These are phyloP conservation scores for Agriopis aurantiaria DNA, from an alignment of 2,888 invertebrate genomes.

Conservation along the genomic window DNA sequence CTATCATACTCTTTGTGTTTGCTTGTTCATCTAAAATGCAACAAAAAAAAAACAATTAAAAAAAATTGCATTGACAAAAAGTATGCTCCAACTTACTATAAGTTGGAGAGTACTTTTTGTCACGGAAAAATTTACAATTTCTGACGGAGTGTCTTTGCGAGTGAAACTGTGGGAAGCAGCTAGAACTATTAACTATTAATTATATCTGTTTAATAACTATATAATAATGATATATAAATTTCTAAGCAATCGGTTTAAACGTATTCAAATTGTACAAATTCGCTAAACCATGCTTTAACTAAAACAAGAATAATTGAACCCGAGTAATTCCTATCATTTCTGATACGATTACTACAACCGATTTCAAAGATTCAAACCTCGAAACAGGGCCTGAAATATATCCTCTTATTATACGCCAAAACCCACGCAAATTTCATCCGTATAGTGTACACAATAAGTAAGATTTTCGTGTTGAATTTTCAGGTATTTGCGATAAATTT, in stretches of 20 bases:
- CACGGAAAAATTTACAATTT: too few species aligned
- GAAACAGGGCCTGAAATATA: conserved; percentile 8
- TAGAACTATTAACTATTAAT: too few species aligned
- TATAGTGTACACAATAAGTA: background rate
- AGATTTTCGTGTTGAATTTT: conserved; percentile 3
- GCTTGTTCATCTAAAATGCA: too few species aligned
- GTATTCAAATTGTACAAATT: conserved; percentile 13
- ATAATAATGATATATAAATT: too few species aligned
- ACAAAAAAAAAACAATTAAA: too few species aligned
- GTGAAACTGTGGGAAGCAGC: background rate
- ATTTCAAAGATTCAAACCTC: conserved; percentile 25
- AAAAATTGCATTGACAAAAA: too few species aligned
- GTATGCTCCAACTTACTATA: too few species aligned
- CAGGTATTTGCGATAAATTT: conserved; percentile 13
- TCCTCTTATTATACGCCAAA: background rate
- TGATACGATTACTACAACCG: conserved; percentile 25
- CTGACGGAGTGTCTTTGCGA: background rate
- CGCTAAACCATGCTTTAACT: conserved; percentile 6
- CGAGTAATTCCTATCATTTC: conserved; percentile 25
- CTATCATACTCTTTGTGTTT: too few species aligned
- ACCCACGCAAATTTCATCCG: background rate
- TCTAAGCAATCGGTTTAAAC: background rate
- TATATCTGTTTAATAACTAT: too few species aligned
- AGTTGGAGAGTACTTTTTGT: too few species aligned
- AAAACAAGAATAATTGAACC: conserved; percentile 21